Evolutionary conservation across 2,888 invertebrate species (phyloP).

Genomic region (Xestia ashworthii): DNA sequence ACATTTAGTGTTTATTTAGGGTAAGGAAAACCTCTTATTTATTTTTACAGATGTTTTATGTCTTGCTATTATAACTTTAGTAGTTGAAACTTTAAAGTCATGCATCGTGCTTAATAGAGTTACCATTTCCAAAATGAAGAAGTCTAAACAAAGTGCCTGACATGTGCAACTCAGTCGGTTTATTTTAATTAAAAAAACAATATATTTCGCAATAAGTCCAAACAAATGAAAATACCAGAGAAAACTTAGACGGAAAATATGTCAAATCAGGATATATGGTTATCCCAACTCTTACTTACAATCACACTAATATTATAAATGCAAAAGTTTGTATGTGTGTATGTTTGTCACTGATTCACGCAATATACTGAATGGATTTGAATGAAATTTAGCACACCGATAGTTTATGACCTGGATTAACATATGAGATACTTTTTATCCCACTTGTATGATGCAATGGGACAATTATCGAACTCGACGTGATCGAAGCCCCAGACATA

Average conservation of each 20-base stretch:
- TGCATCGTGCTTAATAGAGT: background rate
- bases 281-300: background rate
- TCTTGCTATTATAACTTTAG: background rate
- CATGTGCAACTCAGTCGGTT: background rate
- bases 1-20: conserved; percentile 16
- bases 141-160: background rate
- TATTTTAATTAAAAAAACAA: background rate
- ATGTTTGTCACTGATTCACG: too few relatives aligned
- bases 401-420: too few relatives aligned
- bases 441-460: too few relatives aligned
- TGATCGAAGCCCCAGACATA: too few relatives aligned
- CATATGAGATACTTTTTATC: too few relatives aligned
- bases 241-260: background rate
- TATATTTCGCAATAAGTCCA: background rate
- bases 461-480: too few relatives aligned
- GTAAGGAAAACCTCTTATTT: background rate
- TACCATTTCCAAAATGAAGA: background rate
- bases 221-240: background rate
- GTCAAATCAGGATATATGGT: background rate
- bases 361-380: too few relatives aligned
- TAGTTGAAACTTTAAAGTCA: background rate
- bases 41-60: background rate
- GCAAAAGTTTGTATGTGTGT: too few relatives aligned
- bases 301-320: too few relatives aligned
- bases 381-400: too few relatives aligned